Evolutionary conservation across 2,888 invertebrate genomes (phyloP).

Genomic region (Ariolimax columbianus): DNA sequence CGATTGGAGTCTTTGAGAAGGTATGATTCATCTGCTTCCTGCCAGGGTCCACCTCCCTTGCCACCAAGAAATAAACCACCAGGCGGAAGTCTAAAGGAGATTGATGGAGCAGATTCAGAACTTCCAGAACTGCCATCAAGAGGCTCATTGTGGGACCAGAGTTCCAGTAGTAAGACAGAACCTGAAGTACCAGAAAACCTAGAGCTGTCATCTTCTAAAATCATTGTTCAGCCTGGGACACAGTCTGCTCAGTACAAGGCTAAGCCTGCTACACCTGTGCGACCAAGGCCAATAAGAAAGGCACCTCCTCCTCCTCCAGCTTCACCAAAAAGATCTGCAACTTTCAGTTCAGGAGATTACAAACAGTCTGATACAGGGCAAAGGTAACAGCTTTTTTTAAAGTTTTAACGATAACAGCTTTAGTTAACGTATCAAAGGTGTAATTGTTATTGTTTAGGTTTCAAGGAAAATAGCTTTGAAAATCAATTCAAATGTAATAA

Average conservation of each 20-base stretch:
- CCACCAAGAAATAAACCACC: conserved; percentile 57
- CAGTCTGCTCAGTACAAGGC: background rate
- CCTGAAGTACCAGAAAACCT: background rate
- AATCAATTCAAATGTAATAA: no score
- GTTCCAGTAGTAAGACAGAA: background rate
- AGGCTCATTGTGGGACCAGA: background rate
- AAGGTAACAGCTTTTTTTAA: background rate
- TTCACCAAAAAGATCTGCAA: conserved; percentile 47
- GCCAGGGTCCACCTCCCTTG: conserved; percentile 53
- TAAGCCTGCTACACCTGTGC: conserved; percentile 41
- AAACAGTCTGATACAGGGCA: background rate
- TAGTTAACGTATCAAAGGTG: no score
- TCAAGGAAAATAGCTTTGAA: no score
- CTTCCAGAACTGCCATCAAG: background rate
- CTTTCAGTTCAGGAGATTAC: conserved; percentile 46
- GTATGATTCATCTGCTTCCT: conserved; percentile 29
- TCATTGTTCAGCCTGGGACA: background rate
- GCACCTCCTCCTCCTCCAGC: conserved; percentile 68
- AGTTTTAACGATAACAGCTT: no score
- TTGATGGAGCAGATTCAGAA: conserved; percentile 1
- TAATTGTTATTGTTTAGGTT: no score
- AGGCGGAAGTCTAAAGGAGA: background rate
- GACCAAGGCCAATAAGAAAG: conserved; percentile 62
- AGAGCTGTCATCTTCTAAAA: background rate
- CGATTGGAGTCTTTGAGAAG: conserved; percentile 50